phyloP scores from a whole-genome alignment of 2,113 vertebrate species.

The Saimiri boliviensis region DNA sequence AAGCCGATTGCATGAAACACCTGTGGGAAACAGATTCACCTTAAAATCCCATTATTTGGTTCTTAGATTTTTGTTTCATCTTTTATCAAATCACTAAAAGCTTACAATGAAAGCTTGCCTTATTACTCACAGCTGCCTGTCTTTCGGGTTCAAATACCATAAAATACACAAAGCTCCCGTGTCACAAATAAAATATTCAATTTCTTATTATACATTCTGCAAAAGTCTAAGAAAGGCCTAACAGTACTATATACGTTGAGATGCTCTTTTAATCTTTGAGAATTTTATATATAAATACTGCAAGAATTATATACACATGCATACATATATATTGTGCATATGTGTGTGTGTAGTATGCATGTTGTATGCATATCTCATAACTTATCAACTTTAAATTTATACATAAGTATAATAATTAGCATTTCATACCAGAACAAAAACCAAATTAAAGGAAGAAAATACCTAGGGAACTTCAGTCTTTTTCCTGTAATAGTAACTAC shows the following conservation, averaged over 20 bases:
- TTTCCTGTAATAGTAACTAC: not conserved
- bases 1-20: conserved; percentile 97
- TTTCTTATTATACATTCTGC: not conserved
- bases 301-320: not conserved
- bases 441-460: not conserved
- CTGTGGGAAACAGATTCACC: conserved; percentile 78
- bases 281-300: not conserved
- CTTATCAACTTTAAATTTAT: not conserved
- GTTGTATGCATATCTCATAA: not conserved
- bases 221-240: not conserved
- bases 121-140: not conserved
- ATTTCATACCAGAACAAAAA: not conserved
- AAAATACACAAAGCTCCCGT: not conserved
- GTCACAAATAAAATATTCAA: not conserved
- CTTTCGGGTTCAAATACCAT: not conserved
- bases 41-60: not conserved
- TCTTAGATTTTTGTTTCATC: not conserved
- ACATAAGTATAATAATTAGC: not conserved
- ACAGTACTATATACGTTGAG: not conserved
- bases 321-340: not conserved
- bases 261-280: not conserved
- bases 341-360: not conserved
- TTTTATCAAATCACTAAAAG: not conserved
- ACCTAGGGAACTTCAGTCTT: not conserved
- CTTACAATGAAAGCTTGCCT: not conserved